phyloP scores from a whole-genome alignment of 2,113 vertebrate species.

The Ammodytes dubius region DNA sequence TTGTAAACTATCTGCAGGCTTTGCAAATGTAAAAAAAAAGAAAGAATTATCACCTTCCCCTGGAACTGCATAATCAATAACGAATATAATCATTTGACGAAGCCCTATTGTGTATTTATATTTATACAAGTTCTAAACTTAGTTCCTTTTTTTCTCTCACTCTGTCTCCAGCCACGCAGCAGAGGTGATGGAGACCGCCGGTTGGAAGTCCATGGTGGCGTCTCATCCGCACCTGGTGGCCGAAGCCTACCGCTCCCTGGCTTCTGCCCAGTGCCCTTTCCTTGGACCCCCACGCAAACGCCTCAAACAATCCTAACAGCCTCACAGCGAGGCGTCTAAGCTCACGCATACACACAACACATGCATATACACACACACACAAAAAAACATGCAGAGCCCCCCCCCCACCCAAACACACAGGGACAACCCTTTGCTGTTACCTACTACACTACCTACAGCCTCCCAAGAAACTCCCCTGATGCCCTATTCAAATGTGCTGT shows the following conservation, averaged over 20 bases:
- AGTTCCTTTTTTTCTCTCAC: background rate
- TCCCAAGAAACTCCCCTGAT: conserved; percentile 47
- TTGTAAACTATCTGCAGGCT: too few species aligned
- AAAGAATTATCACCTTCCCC: too few species aligned
- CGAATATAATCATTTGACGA: background rate
- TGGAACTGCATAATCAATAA: background rate
- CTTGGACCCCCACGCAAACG: conserved; percentile 97
- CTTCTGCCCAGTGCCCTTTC: conserved; percentile 97
- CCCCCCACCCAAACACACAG: conserved; percentile 44
- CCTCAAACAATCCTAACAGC: conserved; percentile 96
- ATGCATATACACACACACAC: conserved; percentile 27
- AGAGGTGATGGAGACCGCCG: conserved; percentile 97
- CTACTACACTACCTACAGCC: conserved; percentile 74
- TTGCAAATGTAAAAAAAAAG: too few species aligned
- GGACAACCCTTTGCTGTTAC: conserved; percentile 71
- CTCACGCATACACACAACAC: conserved; percentile 10
- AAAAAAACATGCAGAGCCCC: conserved; percentile 32
- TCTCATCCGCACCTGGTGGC: conserved; percentile 98
- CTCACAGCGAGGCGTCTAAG: conserved; percentile 5
- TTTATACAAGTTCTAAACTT: background rate
- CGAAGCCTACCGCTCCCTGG: conserved; percentile 96
- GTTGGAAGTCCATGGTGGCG: conserved; percentile 98
- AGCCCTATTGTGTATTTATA: background rate
- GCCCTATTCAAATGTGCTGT: conserved; percentile 73
- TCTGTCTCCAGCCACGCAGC: conserved; percentile 77